Base-by-base conservation (phyloP, 2,888 invertebrate species). In the Embidobia sp. region DNA sequence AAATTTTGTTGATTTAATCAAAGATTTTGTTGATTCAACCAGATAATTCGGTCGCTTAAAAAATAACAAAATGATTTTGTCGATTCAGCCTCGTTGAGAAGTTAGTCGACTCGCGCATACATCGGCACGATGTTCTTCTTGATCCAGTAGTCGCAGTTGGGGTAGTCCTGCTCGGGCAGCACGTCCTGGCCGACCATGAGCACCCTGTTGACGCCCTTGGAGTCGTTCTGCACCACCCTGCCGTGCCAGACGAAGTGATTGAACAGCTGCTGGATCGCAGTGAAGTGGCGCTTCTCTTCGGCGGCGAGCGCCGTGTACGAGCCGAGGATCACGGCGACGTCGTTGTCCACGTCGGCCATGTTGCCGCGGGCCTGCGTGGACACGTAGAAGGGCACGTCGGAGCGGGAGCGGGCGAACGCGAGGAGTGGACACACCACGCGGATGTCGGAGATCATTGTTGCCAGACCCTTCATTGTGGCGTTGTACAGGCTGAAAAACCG, bases 211-310 rank as follows among this genome's bases (percentile, higher is more conserved):
- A 87, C 88, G 11, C 88, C 84, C 6, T 91, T 90, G 26, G 91
- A 89, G 63, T 92, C 92, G 4, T 92, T 91, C n/a, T 93, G 92
- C 7, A 92, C 90, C 63, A 95, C 90, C 78, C 91, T 92, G n/a
- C 95, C 96, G 80, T 94, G 93, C 91, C 94, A 93, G 1, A 96
- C 95, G 83, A 93, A 97, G 83, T 94, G 93, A 88, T 95, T 96
- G 89, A 97, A 97, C 22, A 96, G 89, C 78, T 94, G 93, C 85
- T 96, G 95, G 91, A 96, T 94, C 7, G 95, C 94, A 0, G 94
- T 92, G 80, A 95, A 93, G 85, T 93, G 96, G 11, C 94, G 91
- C 35, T 94, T 92, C 85, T 95, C 95, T 82, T 94, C 94, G 0
- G 94, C 93, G 31, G 93, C 93, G 81, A 93, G 93, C 0, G 94